Percentiles rank a stretch among this genome's conserved stretches.
Conservation (phyloP, 2,888 invertebrate genomes). For the Microchrysa polita region DNA sequence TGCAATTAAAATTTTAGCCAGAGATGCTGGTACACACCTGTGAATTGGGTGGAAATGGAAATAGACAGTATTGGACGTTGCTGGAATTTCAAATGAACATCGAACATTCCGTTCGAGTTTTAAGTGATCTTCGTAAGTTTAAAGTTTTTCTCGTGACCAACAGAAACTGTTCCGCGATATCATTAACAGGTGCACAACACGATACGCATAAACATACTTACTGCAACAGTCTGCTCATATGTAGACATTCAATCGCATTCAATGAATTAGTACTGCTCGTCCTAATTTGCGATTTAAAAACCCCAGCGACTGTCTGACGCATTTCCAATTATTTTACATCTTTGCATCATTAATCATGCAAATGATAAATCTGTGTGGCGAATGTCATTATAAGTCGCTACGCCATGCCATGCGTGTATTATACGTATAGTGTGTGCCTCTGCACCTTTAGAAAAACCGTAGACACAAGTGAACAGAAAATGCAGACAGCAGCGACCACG, state of each 20-base stretch:
- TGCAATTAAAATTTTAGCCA: too few relatives aligned
- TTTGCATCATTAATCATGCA: constrained; percentile 59
- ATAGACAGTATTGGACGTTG: too few relatives aligned
- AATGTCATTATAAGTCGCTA: not conserved
- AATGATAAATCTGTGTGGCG: constrained; percentile 57
- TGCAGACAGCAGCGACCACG: constrained; percentile 17
- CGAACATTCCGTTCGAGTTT: too few relatives aligned
- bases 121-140: too few relatives aligned
- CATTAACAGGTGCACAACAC: constrained; percentile 7
- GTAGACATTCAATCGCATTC: not conserved
- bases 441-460: not conserved
- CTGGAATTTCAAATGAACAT: too few relatives aligned
- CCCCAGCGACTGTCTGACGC: constrained; percentile 46
- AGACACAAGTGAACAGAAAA: too few relatives aligned
- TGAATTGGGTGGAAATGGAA: too few relatives aligned
- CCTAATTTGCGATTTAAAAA: constrained; percentile 35
- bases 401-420: not conserved
- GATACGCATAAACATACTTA: not conserved
- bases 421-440: too few relatives aligned
- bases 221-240: not conserved
- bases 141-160: too few relatives aligned
- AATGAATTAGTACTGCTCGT: constrained; percentile 15
- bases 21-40: too few relatives aligned
- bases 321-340: constrained; percentile 59
- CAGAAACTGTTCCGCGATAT: not conserved